Evolutionary conservation across 2,888 invertebrate genomes (phyloP).

Genomic region (Neoaliturus tenellus): DNA sequence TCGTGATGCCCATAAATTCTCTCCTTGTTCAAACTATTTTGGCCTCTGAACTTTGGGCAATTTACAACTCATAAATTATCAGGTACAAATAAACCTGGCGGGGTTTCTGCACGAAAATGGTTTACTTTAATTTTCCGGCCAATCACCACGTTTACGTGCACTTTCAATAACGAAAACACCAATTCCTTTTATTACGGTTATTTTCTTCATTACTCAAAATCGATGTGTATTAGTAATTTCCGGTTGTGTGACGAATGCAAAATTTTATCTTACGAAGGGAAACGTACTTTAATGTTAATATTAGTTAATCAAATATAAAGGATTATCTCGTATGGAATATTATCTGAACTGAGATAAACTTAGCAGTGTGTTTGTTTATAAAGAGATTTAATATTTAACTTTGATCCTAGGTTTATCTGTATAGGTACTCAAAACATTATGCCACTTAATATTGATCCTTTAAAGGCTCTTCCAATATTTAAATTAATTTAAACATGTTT

Average conservation of each 20-base stretch:
- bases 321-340: too few species aligned
- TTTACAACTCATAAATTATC: slow-evolving; percentile 35
- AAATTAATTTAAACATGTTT: too few species aligned
- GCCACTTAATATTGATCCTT: too few species aligned
- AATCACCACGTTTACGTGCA: neutral
- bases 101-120: slow-evolving; percentile 12
- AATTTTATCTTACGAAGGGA: too few species aligned
- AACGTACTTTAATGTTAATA: too few species aligned
- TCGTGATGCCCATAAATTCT: slow-evolving; percentile 23
- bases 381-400: too few species aligned
- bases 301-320: too few species aligned
- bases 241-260: neutral
- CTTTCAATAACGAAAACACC: neutral
- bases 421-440: too few species aligned
- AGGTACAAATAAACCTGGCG: slow-evolving; percentile 30
- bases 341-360: too few species aligned
- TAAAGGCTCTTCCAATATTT: too few species aligned
- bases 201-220: neutral
- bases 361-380: too few species aligned
- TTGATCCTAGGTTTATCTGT: too few species aligned
- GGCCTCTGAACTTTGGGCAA: slow-evolving; percentile 35
- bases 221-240: neutral
- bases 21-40: slow-evolving; percentile 35
- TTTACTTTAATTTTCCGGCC: slow-evolving; percentile 15
- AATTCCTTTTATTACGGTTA: neutral